These are phyloP conservation scores for Drosophila sordidula DNA, from an alignment of 2,888 invertebrate species.

Conservation along the genomic window DNA sequence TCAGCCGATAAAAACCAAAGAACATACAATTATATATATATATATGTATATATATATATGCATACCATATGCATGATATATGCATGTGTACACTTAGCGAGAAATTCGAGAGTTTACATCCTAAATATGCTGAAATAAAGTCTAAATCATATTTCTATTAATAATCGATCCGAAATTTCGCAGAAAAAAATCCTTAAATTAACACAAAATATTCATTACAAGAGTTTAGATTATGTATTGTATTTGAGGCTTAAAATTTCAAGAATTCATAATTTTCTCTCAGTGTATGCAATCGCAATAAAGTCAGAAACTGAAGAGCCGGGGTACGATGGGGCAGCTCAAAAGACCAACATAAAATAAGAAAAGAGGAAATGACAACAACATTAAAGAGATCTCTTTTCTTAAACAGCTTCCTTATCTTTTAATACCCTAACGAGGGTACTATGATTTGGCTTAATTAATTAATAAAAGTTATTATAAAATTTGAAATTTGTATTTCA, in stretches of 20 bases:
- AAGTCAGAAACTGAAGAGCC: slow-evolving; percentile 37
- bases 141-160: no score
- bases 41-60: neutral
- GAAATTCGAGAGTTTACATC: neutral
- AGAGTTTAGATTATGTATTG: no score
- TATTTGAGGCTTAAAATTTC: no score
- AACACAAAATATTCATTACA: no score
- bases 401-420: neutral
- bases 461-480: no score
- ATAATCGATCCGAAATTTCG: no score
- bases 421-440: neutral
- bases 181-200: no score
- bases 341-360: no score
- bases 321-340: neutral
- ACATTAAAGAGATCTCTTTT: slow-evolving; percentile 11
- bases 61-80: neutral
- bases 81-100: neutral
- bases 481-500: no score
- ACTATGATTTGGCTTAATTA: neutral
- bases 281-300: slow-evolving; percentile 7
- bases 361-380: neutral
- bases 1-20: slow-evolving; percentile 7
- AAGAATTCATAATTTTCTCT: no score
- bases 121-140: no score
- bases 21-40: neutral